Conservation (phyloP, 2,888 invertebrate species). For the Synergus itoensis region DNA sequence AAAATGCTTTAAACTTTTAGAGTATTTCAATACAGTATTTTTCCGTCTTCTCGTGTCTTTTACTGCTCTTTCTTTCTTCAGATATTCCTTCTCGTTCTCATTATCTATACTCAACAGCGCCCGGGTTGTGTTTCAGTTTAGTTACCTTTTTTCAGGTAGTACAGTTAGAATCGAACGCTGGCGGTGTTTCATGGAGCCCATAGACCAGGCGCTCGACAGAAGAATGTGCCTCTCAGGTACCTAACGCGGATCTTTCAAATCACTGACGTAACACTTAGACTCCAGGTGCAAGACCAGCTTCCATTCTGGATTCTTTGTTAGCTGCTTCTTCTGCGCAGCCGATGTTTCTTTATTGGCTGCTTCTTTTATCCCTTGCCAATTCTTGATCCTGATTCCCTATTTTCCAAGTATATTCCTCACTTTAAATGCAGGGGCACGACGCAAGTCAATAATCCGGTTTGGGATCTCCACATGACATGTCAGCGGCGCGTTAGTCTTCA, state of each 20-base stretch:
- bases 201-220: background rate
- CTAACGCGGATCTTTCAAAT: conserved; percentile 24
- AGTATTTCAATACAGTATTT: background rate
- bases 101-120: conserved; percentile 8
- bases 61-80: background rate
- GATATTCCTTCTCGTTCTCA: background rate
- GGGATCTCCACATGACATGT: conserved; percentile 1
- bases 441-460: conserved; percentile 17
- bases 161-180: conserved; percentile 32
- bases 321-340: background rate
- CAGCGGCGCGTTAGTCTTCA: background rate
- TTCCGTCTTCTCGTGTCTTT: background rate
- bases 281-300: conserved; percentile 37
- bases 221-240: conserved; percentile 35
- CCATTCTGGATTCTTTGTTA: conserved; percentile 29
- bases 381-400: conserved; percentile 9
- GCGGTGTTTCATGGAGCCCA: conserved; percentile 9
- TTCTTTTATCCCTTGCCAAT: conserved; percentile 40
- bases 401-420: background rate
- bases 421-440: conserved; percentile 8
- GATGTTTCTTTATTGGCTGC: background rate
- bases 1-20: background rate
- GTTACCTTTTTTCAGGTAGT: conserved; percentile 32
- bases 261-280: conserved; percentile 24
- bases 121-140: background rate